Evolutionary conservation across 2,113 vertebrate species (phyloP).

Genomic region (Thinocorus orbignyianus): DNA sequence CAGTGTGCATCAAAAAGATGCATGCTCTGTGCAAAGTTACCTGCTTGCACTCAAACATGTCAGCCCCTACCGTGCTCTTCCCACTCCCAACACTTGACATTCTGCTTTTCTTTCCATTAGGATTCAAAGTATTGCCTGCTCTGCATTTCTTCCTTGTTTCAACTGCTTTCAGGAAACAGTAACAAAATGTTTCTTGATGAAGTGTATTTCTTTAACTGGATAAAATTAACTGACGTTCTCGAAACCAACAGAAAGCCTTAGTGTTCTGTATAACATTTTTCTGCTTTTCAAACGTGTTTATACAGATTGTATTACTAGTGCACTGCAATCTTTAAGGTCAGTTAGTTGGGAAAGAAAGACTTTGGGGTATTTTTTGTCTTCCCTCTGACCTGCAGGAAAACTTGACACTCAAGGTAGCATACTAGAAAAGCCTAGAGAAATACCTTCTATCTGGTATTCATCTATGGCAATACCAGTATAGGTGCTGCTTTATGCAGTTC

Average conservation of each 20-base stretch:
- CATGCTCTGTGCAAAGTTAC: not conserved
- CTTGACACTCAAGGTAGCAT: not conserved
- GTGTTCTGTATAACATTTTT: not conserved
- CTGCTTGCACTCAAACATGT: not conserved
- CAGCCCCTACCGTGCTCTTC: not conserved
- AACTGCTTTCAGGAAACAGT: not conserved
- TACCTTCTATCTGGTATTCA: not conserved
- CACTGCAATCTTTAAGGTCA: not conserved
- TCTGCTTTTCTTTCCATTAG: not conserved
- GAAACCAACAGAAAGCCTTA: not conserved
- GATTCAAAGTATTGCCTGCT: not conserved
- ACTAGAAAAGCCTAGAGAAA: not conserved
- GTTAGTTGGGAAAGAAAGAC: not conserved
- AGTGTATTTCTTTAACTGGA: not conserved
- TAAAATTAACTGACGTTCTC: not conserved
- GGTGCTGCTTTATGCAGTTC: not conserved
- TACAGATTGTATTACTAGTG: not conserved
- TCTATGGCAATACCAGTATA: not conserved
- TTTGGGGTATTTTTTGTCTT: not conserved
- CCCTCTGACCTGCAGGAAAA: not conserved
- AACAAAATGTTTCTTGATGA: not conserved
- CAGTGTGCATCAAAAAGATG: rapidly evolving
- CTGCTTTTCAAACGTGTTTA: not conserved
- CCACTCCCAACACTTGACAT: not conserved
- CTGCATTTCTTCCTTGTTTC: not conserved